Base-by-base conservation (phyloP, 1,140 invertebrate genomes). In the Asbolus verrucosus region DNA sequence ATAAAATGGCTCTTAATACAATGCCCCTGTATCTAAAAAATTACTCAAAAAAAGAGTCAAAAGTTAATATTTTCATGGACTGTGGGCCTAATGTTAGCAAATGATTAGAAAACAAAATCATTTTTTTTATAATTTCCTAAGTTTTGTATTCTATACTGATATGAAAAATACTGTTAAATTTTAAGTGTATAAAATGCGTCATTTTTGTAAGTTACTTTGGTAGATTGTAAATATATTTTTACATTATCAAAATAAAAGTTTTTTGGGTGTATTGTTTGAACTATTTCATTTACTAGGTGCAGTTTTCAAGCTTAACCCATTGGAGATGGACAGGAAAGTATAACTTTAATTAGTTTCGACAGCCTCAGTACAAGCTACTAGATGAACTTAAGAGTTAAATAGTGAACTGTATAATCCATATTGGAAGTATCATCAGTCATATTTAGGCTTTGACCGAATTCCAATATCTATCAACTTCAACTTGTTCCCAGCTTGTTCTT, bases 401-500 rank as follows among this genome's bases (percentile, higher is more conserved):
- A n/a, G n/a, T n/a, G n/a, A n/a, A n/a, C n/a, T n/a, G n/a, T n/a
- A n/a, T n/a, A n/a, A n/a, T n/a, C n/a, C n/a, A n/a, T n/a, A n/a
- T n/a, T n/a, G n/a, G n/a, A n/a, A n/a, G n/a, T n/a, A n/a, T n/a
- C n/a, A n/a, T n/a, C n/a, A n/a, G n/a, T n/a, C n/a, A n/a, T n/a
- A 8, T 27, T 38, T 67, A 54, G 6, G 9, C 21, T 27, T 54
- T 54, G 11, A 54, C 19, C 6, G 46, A 13, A 11, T 60, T 30
- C 38, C 16, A 62, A 19, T 38, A 69, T n/a, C 18, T 61, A 3
- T 24, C 54, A 18, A 73, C n/a, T 66, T 73, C 65, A 0, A 66
- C 27, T 11, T 50, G 54, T 63, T 73, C 67, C 63, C 68, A 72
- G 27, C 65, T 13, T n/a, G 30, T 63, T 39, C 61, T 46, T 16